Base-by-base conservation (phyloP, 2,113 vertebrate genomes). In the Gopherus evgoodei region DNA sequence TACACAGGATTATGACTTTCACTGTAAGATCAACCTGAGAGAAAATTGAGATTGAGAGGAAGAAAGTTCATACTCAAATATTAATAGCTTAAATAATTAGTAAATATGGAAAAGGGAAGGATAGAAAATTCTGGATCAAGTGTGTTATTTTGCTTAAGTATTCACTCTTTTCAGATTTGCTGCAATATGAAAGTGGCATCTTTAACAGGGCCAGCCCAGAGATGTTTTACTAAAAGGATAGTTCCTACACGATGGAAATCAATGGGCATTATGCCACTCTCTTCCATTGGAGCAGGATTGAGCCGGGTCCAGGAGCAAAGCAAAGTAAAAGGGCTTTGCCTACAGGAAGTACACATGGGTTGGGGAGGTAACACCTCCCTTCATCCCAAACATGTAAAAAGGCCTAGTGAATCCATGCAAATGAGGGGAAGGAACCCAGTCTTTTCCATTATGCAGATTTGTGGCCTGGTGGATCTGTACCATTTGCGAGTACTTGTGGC, bases 101-200 rank as follows among this genome's bases (percentile, higher is more conserved):
- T 22, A 88, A 95, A 90, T 22, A 88, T 35, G 78, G 80, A 91
- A 87, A 50, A 89, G 47, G 87, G 88, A 88, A 19, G 29, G 87
- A 79, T 78, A 19, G 22, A 72, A 87, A 93, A 31, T 8, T 80
- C 54, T 27, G 87, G 44, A 17, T 86, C 11, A 16, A 56, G 38
- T 3, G 2, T 65, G 17, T 47, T 52, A 11, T 83, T 83, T 86
- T 62, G 49, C 44, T 94, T 86, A 47, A 83, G 24, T 95, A 22
- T 25, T 65, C 10, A 31, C 10, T 88, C 22, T 65, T 87, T 89
- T 87, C 87, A 59, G 65, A 42, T 49, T 90, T 83, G 5, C 38
- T 94, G 80, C 47, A 53, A 19, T 12, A 22, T 75, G 24, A 54
- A 94, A 69, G 44, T 9, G 25, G 47, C 88, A 38, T n/a, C 57